Base-by-base conservation (phyloP, 2,797 vertebrate genomes). In the Ctenopoma multispine region DNA sequence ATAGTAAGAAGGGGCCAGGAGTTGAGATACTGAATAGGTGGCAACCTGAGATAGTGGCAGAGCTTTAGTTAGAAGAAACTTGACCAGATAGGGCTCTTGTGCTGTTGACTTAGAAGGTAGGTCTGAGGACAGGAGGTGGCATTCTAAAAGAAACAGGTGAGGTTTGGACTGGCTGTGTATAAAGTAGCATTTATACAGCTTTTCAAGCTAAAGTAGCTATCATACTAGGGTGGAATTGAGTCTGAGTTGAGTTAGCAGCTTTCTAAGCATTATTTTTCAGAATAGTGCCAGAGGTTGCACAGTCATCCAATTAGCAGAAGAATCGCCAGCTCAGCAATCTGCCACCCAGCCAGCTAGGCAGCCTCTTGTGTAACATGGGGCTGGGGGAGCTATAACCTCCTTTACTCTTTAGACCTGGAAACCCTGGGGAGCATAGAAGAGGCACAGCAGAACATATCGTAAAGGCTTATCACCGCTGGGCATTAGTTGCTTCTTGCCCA, bases 281-380 rank as follows among this genome's bases (percentile, higher is more conserved):
- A 57, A 68, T 65, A 53, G 75, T 78, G 84, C 87, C 85, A 87
- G 85, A 90, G 89, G 87, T 90, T 88, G 80, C 84, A 87, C 87
- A 91, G 89, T 90, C 86, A 83, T 89, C 88, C 81, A 92, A 89
- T 93, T 91, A 91, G 87, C 75, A 76, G 62, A 63, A 83, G 81
- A 83, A 82, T 77, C 34, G 87, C 84, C 72, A 83, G 82, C 80
- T 90, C 90, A 90, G 91, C 90, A 89, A 82, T 88, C 86, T 81
- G 76, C 87, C 76, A 74, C 78, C 70, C 63, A 77, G 80, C 63
- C n/a, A n/a, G n/a, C n/a, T n/a, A n/a, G n/a, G n/a, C n/a, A n/a
- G n/a, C n/a, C n/a, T n/a, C n/a, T n/a, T n/a, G n/a, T n/a, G n/a
- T n/a, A n/a, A n/a, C n/a, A n/a, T n/a, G n/a, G n/a, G n/a, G 47